Evolutionary conservation across 2,797 vertebrate genomes (phyloP).

Genomic region (Tolypeutes matacus): DNA sequence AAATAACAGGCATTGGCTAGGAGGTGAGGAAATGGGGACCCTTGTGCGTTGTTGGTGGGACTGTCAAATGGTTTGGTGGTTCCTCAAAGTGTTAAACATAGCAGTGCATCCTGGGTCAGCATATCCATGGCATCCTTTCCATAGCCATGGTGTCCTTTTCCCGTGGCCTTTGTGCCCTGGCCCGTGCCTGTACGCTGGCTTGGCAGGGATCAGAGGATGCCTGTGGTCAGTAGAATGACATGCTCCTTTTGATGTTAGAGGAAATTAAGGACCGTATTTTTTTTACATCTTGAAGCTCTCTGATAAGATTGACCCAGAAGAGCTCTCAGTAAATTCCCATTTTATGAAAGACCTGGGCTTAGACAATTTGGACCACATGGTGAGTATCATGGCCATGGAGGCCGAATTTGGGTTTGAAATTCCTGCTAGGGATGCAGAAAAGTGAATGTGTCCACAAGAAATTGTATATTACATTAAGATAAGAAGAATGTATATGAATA

Average conservation of each 20-base stretch:
- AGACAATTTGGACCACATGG: slow-evolving; percentile 97
- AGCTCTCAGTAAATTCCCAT: slow-evolving; percentile 80
- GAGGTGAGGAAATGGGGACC: not conserved
- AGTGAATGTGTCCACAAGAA: slow-evolving; percentile 94
- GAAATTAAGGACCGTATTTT: slow-evolving; percentile 89
- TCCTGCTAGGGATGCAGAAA: slow-evolving; percentile 94
- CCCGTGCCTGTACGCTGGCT: too few relatives aligned
- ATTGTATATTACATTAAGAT: slow-evolving; percentile 95
- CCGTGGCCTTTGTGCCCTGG: too few relatives aligned
- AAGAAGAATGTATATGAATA: slow-evolving; percentile 94
- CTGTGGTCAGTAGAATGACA: slow-evolving; percentile 86
- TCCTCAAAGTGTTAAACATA: not conserved
- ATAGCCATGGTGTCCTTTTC: too few relatives aligned
- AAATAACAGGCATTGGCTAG: not conserved
- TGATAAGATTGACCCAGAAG: slow-evolving; percentile 93
- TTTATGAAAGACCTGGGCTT: slow-evolving; percentile 90
- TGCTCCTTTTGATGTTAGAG: slow-evolving; percentile 91
- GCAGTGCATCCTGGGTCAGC: too few relatives aligned
- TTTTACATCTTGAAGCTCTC: slow-evolving; percentile 93
- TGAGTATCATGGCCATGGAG: slow-evolving; percentile 98
- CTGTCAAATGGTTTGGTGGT: not conserved
- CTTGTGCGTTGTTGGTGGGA: too few relatives aligned
- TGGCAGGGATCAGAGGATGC: too few relatives aligned
- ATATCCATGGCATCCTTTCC: too few relatives aligned
- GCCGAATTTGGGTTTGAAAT: slow-evolving; percentile 97